phyloP scores from a whole-genome alignment of 2,888 invertebrate genomes.

The Hyles lineata region DNA sequence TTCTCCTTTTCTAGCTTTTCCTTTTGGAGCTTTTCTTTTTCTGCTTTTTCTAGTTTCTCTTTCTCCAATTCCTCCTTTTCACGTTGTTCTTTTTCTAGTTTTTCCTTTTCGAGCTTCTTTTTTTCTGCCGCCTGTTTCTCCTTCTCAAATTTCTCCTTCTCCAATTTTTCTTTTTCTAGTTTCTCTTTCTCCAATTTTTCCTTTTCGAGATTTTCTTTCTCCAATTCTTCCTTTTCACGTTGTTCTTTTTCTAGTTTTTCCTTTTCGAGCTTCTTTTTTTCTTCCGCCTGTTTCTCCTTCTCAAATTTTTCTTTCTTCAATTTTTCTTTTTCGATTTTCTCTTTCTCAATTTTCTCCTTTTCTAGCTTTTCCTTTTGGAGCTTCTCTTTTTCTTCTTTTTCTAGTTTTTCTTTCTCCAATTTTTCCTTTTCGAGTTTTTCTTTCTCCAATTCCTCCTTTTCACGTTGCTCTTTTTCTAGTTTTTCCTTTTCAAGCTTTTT shows the following conservation, averaged over 20 bases:
- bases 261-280: conserved; percentile 35
- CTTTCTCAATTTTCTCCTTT: conserved; percentile 35
- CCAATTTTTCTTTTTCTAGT: conserved; percentile 34
- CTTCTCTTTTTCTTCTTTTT: conserved; percentile 33
- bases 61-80: conserved; percentile 29
- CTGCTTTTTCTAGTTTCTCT: conserved; percentile 31
- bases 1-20: conserved; percentile 33
- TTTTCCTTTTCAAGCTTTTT: conserved; percentile 33
- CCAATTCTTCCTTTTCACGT: conserved; percentile 8
- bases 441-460: conserved; percentile 35
- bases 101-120: conserved; percentile 27
- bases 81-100: conserved; percentile 25
- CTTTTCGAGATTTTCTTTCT: background rate
- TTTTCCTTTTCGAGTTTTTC: conserved; percentile 37
- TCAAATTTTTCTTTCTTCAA: conserved; percentile 23
- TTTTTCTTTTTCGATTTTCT: conserved; percentile 24
- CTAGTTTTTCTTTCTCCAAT: conserved; percentile 29
- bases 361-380: conserved; percentile 28
- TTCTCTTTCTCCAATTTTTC: conserved; percentile 30
- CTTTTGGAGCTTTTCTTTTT: conserved; percentile 25
- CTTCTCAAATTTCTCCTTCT: conserved; percentile 23
- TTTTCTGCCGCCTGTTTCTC: conserved; percentile 36
- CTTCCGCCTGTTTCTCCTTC: conserved; percentile 33
- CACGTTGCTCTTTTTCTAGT: conserved; percentile 27
- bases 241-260: conserved; percentile 26